phyloP scores from a whole-genome alignment of 2,797 vertebrate species.

The Poecile montanus region DNA sequence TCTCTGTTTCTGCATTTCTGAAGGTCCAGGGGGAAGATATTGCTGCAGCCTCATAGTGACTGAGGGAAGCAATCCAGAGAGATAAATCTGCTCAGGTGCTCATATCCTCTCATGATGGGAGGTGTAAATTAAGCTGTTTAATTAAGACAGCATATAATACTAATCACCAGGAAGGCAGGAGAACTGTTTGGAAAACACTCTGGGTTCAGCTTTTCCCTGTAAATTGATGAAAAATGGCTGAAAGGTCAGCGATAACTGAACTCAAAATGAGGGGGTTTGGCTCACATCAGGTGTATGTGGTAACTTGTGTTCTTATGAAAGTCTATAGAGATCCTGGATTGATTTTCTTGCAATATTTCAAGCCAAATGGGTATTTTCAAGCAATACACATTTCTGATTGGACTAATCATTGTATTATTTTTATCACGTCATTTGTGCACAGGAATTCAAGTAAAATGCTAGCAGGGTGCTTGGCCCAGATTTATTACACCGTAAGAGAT shows the following conservation, averaged over 20 bases:
- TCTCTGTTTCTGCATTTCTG: constrained; percentile 16
- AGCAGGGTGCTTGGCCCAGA: not conserved
- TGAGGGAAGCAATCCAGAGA: not conserved
- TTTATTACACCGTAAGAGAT: not conserved
- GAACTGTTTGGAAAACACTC: not conserved
- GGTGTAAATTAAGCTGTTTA: constrained; percentile 42
- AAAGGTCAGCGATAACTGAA: not conserved
- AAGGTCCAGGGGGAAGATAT: not conserved
- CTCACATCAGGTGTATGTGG: not conserved
- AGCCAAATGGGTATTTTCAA: not conserved
- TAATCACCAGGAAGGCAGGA: not conserved
- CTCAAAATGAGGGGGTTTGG: not conserved
- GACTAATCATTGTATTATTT: not conserved
- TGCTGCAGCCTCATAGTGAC: not conserved
- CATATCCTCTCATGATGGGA: not conserved
- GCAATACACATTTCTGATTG: constrained; percentile 5
- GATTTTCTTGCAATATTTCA: constrained; percentile 31
- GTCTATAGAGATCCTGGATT: not conserved
- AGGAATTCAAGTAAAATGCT: not conserved
- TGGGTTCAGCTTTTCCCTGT: not conserved
- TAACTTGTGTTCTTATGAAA: not conserved
- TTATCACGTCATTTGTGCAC: not conserved
- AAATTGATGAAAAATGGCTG: not conserved
- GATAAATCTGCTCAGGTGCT: not conserved
- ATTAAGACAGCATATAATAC: constrained; percentile 39